Conservation (phyloP, 1,140 invertebrate genomes). For the Marisa cornuarietis region DNA sequence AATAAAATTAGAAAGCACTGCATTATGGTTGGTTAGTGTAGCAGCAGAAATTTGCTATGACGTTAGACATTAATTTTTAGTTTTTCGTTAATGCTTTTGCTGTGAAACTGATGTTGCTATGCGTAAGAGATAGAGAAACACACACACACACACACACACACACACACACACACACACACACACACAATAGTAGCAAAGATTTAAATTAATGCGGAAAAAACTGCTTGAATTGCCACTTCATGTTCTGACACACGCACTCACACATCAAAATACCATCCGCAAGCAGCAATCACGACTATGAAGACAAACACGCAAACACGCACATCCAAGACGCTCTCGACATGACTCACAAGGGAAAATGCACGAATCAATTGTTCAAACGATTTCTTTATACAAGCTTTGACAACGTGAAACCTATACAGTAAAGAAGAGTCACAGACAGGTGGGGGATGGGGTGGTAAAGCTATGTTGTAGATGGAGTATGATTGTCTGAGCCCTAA, state of each 20-base stretch:
- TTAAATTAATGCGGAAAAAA: neutral
- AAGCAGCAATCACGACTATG: too few species aligned
- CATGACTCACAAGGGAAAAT: too few species aligned
- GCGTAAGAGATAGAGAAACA: neutral
- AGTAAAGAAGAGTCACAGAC: too few species aligned
- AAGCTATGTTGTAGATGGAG: too few species aligned
- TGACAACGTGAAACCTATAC: too few species aligned
- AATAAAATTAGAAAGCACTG: neutral
- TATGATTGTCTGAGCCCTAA: too few species aligned
- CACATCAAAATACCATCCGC: neutral
- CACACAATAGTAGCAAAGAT: neutral
- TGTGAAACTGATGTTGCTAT: neutral
- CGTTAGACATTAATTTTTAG: neutral
- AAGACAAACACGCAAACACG: too few species aligned
- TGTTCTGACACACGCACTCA: neutral
- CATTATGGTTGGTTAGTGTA: neutral
- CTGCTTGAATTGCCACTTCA: neutral
- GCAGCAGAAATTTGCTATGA: neutral
- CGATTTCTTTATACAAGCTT: too few species aligned
- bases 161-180: neutral
- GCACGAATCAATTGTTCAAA: too few species aligned
- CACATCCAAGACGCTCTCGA: too few species aligned
- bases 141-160: too few species aligned
- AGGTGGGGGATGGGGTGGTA: too few species aligned
- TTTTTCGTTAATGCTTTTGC: neutral